These are phyloP conservation scores for Synanthedon vespiformis DNA, from an alignment of 2,888 invertebrate genomes.

Conservation along the genomic window DNA sequence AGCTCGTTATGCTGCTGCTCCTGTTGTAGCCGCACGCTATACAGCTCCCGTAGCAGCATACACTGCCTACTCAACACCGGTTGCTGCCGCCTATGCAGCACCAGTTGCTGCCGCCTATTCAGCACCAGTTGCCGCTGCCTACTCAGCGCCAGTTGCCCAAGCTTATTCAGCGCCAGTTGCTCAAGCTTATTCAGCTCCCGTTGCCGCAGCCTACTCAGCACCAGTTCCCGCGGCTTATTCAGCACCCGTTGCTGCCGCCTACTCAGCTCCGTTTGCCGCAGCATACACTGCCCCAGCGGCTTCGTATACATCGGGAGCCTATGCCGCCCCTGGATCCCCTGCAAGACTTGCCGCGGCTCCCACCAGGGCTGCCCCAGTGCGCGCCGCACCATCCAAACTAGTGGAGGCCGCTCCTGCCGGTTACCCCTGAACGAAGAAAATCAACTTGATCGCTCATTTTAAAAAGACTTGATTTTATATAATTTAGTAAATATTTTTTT, in stretches of 20 bases:
- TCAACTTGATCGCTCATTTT: constrained; percentile 29
- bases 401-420: constrained; percentile 60
- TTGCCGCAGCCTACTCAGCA: constrained; percentile 6
- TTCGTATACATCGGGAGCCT: too few species aligned
- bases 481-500: constrained; percentile 24
- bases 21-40: constrained; percentile 17
- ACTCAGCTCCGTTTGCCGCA: constrained; percentile 12
- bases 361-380: constrained; percentile 62
- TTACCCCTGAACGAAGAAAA: constrained; percentile 40
- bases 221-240: constrained; percentile 22
- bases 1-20: constrained; percentile 13
- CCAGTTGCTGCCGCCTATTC: constrained; percentile 16
- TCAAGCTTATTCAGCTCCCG: constrained; percentile 15
- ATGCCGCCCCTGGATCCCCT: constrained; percentile 3
- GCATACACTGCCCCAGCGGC: constrained; percentile 50
- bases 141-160: constrained; percentile 10
- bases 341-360: constrained; percentile 43
- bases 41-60: constrained; percentile 10
- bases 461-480: constrained; percentile 52
- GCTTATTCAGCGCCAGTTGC: constrained; percentile 33
- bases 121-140: constrained; percentile 10
- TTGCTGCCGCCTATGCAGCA: constrained; percentile 16
- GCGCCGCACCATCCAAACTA: constrained; percentile 75
- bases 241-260: constrained; percentile 18
- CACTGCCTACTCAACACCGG: constrained; percentile 27